These are phyloP conservation scores for Junonia oenone DNA, from an alignment of 2,888 invertebrate genomes.

Conservation along the genomic window DNA sequence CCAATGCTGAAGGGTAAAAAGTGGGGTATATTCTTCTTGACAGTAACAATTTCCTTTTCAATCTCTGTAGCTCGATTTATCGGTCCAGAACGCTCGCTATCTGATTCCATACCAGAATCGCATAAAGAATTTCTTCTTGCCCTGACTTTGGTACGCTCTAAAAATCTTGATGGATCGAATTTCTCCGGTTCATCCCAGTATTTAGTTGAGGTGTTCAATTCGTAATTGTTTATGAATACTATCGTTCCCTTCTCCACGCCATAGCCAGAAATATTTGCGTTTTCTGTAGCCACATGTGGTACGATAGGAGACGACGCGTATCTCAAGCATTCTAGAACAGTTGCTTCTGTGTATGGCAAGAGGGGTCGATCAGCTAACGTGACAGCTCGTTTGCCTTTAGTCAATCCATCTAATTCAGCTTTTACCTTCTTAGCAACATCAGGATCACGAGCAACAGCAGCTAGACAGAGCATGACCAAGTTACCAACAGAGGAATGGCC, in stretches of 20 bases:
- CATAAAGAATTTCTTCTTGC: conserved; percentile 66
- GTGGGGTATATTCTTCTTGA: conserved; percentile 81
- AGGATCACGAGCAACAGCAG: conserved; percentile 83
- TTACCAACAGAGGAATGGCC: conserved; percentile 94
- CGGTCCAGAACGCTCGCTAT: conserved; percentile 51
- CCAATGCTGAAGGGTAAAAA: conserved; percentile 93
- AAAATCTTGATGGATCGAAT: conserved; percentile 88
- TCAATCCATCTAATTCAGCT: conserved; percentile 83
- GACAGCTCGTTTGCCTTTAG: conserved; percentile 77
- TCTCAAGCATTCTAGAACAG: conserved; percentile 88
- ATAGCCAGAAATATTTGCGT: conserved; percentile 85
- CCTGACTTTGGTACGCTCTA: conserved; percentile 67
- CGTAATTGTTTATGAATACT: conserved; percentile 91
- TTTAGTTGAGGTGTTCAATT: conserved; percentile 84
- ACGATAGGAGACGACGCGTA: conserved; percentile 93
- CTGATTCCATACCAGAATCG: conserved; percentile 80
- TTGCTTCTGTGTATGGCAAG: conserved; percentile 90
- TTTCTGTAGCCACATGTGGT: conserved; percentile 91
- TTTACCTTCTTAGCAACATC: conserved; percentile 83
- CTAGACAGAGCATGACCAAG: conserved; percentile 87
- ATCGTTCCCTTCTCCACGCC: conserved; percentile 87
- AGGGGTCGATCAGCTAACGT: conserved; percentile 82
- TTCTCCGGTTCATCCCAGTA: conserved; percentile 86
- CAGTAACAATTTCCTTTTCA: conserved; percentile 58
- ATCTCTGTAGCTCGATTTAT: conserved; percentile 41